Percentiles rank a stretch among this genome's conserved stretches.
phyloP scores from a whole-genome alignment of 2,888 invertebrate genomes.

The Macrostomum cliftonense region DNA sequence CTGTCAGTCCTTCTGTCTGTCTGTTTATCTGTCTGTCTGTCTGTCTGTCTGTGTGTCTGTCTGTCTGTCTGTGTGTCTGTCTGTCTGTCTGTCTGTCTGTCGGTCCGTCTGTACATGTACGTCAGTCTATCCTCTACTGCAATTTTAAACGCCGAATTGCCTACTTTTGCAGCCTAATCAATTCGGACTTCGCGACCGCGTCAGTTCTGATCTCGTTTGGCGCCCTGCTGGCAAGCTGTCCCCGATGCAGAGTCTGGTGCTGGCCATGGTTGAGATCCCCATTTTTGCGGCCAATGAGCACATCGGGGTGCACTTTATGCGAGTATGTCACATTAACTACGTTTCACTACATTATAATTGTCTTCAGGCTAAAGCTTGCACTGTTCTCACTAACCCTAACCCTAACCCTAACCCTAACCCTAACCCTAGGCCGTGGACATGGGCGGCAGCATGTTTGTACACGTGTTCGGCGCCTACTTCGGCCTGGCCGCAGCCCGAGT shows the following conservation, averaged over 20 bases:
- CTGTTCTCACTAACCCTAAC: too few relatives aligned
- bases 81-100: too few relatives aligned
- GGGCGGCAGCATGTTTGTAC: slow-evolving; percentile 72
- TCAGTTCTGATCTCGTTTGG: slow-evolving; percentile 41
- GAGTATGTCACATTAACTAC: too few relatives aligned
- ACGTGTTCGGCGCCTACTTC: slow-evolving; percentile 77
- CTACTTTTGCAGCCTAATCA: slow-evolving; percentile 27
- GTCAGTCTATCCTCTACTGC: too few relatives aligned
- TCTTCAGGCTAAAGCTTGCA: too few relatives aligned
- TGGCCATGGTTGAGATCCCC: slow-evolving; percentile 38
- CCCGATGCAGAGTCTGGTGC: slow-evolving; percentile 38
- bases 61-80: too few relatives aligned
- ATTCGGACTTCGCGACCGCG: slow-evolving; percentile 38
- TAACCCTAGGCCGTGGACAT: slow-evolving; percentile 56
- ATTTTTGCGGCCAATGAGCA: slow-evolving; percentile 36
- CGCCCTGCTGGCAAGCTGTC: slow-evolving; percentile 40
- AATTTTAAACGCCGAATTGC: slow-evolving; percentile 37
- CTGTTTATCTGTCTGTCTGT: too few relatives aligned
- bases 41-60: too few relatives aligned
- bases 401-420: slow-evolving; percentile 36
- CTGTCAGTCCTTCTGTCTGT: too few relatives aligned
- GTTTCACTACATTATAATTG: too few relatives aligned
- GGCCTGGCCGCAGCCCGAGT: slow-evolving; percentile 62
- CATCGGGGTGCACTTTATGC: slow-evolving; percentile 24
- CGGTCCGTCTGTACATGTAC: too few relatives aligned